Percentiles rank a stretch among this genome's conserved stretches.
These are phyloP conservation scores for Condylostylus longicornis DNA, from an alignment of 1,140 invertebrate species.

Conservation along the genomic window DNA sequence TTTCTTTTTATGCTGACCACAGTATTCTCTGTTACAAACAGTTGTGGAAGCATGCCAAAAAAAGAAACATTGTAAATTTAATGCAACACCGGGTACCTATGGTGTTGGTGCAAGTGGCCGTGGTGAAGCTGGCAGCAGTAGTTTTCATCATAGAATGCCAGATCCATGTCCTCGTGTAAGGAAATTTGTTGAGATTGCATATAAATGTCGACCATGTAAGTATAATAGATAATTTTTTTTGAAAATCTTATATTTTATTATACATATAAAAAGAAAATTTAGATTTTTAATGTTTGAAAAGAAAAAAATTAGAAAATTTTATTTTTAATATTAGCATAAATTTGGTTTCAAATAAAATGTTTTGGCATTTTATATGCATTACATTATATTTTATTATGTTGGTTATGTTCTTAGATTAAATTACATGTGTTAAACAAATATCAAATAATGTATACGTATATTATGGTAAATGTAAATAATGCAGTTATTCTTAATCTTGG, in stretches of 20 bases:
- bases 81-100: constrained; percentile 63
- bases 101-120: constrained; percentile 36
- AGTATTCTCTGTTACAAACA: constrained; percentile 85
- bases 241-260: too few relatives aligned
- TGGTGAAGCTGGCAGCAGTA: constrained; percentile 23
- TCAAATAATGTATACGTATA: too few relatives aligned
- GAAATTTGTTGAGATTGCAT: constrained; percentile 83
- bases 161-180: constrained; percentile 74
- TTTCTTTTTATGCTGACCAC: constrained; percentile 16
- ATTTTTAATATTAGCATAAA: too few relatives aligned
- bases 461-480: too few relatives aligned
- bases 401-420: too few relatives aligned
- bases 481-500: too few relatives aligned
- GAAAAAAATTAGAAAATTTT: too few relatives aligned
- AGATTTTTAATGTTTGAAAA: too few relatives aligned
- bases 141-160: constrained; percentile 18
- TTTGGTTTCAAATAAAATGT: too few relatives aligned
- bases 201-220: constrained; percentile 91
- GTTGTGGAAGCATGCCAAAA: constrained; percentile 85
- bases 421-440: too few relatives aligned
- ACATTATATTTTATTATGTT: too few relatives aligned
- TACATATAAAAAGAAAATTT: not conserved
- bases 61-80: constrained; percentile 72
- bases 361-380: too few relatives aligned
- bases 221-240: constrained; percentile 22